Evolutionary conservation across 2,888 invertebrate species (phyloP), one percentile per base, ranked within the genome.

Genomic region (Eupithecia exiguata): DNA sequence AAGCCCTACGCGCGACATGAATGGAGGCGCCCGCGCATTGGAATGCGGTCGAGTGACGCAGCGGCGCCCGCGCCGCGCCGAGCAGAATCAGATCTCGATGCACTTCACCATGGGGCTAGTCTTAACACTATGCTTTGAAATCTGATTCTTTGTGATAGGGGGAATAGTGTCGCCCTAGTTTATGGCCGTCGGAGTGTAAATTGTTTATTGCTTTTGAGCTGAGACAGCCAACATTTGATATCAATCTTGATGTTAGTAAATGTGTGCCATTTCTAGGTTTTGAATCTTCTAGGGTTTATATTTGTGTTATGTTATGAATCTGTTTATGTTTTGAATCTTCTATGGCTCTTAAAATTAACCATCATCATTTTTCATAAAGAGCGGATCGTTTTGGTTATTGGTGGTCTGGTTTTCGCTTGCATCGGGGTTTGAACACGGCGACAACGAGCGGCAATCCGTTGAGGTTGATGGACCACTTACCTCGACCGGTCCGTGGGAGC

Each of bases 11-110:
- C 87, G 84, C 91, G 85, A 90, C 91, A 93, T 93, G 93, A 93
- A 93, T 93, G 92, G 89, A 93, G 92, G 91, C 91, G 91, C 90
- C 91, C 76, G 83, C 78, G 79, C 81, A 78, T 85, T 91, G 95
- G 95, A 95, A 95, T 95, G 95, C 94, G 94, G 92, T 92, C 93
- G 92, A 92, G 94, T 95, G 95, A 95, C 95, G 95, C 94, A 93
- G 91, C 95, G 95, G 92, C 94, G 95, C 94, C 95, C 12, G 40
- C 40, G 94, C 88, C 91, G 49, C 10, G 89, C 93, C n/a, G n/a
- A n/a, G n/a, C n/a, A n/a, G n/a, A n/a, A n/a, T n/a, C n/a, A 92
- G 93, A 94, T 93, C 93, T 93, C 90, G 92, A 92, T 95, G 94
- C 94, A 94, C 92, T 91, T 91, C 86, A 88, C 88, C 88, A 87